Conservation (phyloP, 92 coral and sea anemone genomes). For the Epizoanthus rinbou region DNA sequence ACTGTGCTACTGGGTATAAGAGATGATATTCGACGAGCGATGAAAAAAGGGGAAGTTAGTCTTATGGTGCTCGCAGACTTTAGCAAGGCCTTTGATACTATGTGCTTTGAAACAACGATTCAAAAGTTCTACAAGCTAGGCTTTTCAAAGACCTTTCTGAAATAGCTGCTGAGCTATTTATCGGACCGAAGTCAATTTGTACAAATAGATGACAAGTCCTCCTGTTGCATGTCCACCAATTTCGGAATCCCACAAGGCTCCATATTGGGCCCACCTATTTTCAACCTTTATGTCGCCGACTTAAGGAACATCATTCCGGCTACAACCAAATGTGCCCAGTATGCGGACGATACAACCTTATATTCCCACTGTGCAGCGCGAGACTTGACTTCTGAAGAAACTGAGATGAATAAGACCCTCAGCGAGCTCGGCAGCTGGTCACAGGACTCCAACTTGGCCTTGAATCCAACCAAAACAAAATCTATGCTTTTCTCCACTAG, state of each 20-base stretch:
- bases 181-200: constrained; percentile 46
- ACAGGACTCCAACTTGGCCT: constrained; percentile 39
- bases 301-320: not conserved
- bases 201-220: constrained; percentile 43
- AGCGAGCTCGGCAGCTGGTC: constrained; percentile 21
- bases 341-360: constrained; percentile 52
- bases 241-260: constrained; percentile 58
- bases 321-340: constrained; percentile 13
- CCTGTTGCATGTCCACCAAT: not conserved
- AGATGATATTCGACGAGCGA: constrained; percentile 48
- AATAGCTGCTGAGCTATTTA: constrained; percentile 51
- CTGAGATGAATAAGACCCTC: constrained; percentile 36
- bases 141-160: constrained; percentile 49
- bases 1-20: constrained; percentile 51
- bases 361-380: constrained; percentile 14
- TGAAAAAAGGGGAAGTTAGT: constrained; percentile 33
- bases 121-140: constrained; percentile 39
- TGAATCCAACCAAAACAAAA: constrained; percentile 29
- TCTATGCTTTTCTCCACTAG: constrained; percentile 43
- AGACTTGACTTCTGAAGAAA: constrained; percentile 2
- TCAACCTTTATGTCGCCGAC: constrained; percentile 11
- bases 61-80: constrained; percentile 16
- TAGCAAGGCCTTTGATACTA: constrained; percentile 24
- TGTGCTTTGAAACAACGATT: constrained; percentile 23
- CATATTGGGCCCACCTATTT: constrained; percentile 39